Evolutionary conservation across 2,113 vertebrate genomes (phyloP).

Genomic region (Rhinopomastus cyanomelas): DNA sequence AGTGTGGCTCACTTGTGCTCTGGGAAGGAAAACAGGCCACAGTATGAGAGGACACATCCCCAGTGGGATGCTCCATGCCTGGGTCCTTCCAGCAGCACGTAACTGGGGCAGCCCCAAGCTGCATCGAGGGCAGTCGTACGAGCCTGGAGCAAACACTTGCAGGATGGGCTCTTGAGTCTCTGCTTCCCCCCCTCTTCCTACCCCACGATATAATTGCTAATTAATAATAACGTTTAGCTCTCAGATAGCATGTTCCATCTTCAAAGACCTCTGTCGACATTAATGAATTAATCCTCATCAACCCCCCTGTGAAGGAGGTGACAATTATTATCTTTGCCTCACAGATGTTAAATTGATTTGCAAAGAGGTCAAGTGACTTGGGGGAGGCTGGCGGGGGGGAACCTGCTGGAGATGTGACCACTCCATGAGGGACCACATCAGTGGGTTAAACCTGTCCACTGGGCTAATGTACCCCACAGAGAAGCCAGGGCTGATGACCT

Average conservation of each 20-base stretch:
- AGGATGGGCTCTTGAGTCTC: not conserved
- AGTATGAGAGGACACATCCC: not conserved
- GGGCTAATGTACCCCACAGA: accelerated
- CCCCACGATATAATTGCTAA: conserved; percentile 62
- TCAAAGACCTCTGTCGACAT: conserved; percentile 71
- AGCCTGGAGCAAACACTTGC: not conserved
- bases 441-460: not conserved
- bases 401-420: accelerated
- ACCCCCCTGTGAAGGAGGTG: conserved; percentile 62
- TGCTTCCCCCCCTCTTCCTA: not conserved
- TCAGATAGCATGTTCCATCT: conserved; percentile 53
- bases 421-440: not conserved
- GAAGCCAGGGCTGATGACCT: not conserved
- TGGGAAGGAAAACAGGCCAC: accelerated
- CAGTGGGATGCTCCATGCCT: accelerated
- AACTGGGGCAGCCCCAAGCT: conserved; percentile 24
- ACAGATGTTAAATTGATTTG: conserved; percentile 70
- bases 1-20: accelerated
- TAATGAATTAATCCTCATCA: conserved; percentile 71
- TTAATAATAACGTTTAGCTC: conserved; percentile 68
- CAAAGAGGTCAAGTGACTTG: conserved; percentile 59
- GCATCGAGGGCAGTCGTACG: not conserved
- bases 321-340: conserved; percentile 67
- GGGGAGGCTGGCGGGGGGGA: not conserved
- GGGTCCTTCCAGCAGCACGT: not conserved